Base-by-base conservation (phyloP, 1,140 invertebrate genomes). In the Zaprionus davidi region DNA sequence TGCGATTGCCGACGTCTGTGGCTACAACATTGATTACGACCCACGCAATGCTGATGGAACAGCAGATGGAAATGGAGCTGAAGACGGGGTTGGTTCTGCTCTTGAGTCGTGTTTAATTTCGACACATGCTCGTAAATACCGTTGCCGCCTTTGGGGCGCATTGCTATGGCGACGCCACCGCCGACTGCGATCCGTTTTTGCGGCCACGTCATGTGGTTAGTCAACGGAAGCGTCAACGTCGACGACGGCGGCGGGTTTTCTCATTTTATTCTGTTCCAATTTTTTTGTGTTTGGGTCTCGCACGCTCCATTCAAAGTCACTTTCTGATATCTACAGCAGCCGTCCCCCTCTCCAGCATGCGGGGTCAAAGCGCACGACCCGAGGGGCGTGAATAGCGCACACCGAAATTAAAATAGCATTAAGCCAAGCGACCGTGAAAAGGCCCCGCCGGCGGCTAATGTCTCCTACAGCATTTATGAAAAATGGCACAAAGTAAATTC, bases 391-490 rank as follows among this genome's bases (percentile, higher is more conserved):
- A 83, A 74, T 74, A 74, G 44, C 57, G 70, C 60, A 26, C 49
- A 76, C 72, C 60, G 74, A 84, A 87, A 87, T 87, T 87, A 87
- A 87, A 88, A 88, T 81, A 68, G 70, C 84, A 88, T 87, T 81
- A 87, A 71, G 74, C 76, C 81, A 88, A 79, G 38, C 62, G 75
- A 75, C 70, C 81, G 84, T 81, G 72, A 81, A 83, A 71, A 53
- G 59, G 70, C 68, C 63, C 66, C 55, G 55, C 55, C n/a, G 34
- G 64, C 58, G 34, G 64, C 58, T 15, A 58, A 38, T 65, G 34
- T 36, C 38, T 26, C 12, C 20, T 15, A 56, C 20, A 46, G 17
- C 15, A 36, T 36, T 36, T 46, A 62, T 57, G 26, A 38, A 60
- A 55, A 55, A 13, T 58, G 17, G 31, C 6, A 59, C 9, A 34